Evolutionary conservation across 2,113 vertebrate genomes (phyloP).

Genomic region (Mormoops blainvillei): DNA sequence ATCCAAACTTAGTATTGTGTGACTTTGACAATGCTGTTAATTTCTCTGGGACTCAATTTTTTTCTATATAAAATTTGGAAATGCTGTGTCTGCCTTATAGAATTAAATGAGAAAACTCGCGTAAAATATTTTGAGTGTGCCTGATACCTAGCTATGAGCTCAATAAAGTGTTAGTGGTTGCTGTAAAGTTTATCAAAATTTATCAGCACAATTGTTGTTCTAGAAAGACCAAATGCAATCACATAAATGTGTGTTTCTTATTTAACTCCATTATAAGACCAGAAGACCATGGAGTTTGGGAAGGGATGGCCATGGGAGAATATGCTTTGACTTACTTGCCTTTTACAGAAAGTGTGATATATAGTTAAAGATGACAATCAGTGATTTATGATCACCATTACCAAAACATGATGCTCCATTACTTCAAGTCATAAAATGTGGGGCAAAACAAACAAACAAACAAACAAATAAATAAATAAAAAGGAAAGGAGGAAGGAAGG

Average conservation of each 20-base stretch:
- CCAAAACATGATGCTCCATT: constrained; percentile 7
- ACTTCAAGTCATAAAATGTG: neutral
- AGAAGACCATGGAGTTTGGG: neutral
- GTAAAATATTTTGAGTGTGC: neutral
- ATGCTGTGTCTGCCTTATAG: neutral
- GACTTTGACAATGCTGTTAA: neutral
- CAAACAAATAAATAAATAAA: neutral
- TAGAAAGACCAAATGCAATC: neutral
- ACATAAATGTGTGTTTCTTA: constrained; percentile 25
- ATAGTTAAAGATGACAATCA: constrained; percentile 25
- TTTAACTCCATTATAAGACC: neutral
- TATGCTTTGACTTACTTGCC: neutral
- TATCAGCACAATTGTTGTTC: constrained; percentile 17
- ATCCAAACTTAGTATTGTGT: neutral
- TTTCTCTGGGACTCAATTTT: neutral
- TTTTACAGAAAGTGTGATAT: constrained; percentile 6
- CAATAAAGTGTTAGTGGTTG: neutral
- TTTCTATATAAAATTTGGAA: neutral
- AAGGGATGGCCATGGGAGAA: neutral
- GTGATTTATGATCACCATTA: constrained; percentile 50
- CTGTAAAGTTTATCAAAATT: neutral
- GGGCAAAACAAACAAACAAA: neutral
- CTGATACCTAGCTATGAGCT: neutral
- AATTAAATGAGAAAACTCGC: neutral
- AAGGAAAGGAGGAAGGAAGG: neutral